Percentiles rank a stretch among this genome's conserved stretches.
phyloP scores from a whole-genome alignment of 2,113 vertebrate genomes.

The Otus sunia region DNA sequence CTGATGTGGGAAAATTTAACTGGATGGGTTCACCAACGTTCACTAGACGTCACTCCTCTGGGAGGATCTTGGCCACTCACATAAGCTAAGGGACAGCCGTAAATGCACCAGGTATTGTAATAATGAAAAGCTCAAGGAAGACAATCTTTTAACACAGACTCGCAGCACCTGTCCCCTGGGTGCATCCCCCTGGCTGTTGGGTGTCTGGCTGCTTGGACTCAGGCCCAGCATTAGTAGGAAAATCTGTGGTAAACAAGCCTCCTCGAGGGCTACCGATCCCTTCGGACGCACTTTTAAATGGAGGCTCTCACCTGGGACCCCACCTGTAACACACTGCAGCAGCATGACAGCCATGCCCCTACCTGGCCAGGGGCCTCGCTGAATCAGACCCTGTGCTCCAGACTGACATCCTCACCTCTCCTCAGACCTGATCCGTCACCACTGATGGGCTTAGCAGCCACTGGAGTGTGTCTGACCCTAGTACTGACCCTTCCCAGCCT shows the following conservation, averaged over 20 bases:
- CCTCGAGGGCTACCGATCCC: not conserved
- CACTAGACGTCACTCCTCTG: not conserved
- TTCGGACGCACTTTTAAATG: not conserved
- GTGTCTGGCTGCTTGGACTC: not conserved
- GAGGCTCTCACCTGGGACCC: not conserved
- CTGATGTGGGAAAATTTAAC: not conserved
- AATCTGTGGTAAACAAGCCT: not conserved
- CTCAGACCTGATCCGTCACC: not conserved
- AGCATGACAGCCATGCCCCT: accelerated
- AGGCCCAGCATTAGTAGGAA: not conserved
- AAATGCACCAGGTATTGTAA: not conserved
- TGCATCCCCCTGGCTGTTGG: too few relatives aligned
- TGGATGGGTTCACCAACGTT: accelerated
- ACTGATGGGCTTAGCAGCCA: not conserved
- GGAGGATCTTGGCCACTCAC: not conserved
- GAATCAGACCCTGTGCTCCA: not conserved
- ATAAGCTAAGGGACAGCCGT: not conserved
- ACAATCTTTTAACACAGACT: not conserved
- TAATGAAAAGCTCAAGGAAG: not conserved
- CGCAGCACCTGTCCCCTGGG: too few relatives aligned
- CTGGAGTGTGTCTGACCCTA: not conserved
- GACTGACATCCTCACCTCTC: not conserved
- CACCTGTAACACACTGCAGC: accelerated
- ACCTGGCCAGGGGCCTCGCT: accelerated
- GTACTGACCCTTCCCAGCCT: not conserved